Conservation (phyloP, 2,888 invertebrate genomes). For the Leptarthrus brevirostris region DNA sequence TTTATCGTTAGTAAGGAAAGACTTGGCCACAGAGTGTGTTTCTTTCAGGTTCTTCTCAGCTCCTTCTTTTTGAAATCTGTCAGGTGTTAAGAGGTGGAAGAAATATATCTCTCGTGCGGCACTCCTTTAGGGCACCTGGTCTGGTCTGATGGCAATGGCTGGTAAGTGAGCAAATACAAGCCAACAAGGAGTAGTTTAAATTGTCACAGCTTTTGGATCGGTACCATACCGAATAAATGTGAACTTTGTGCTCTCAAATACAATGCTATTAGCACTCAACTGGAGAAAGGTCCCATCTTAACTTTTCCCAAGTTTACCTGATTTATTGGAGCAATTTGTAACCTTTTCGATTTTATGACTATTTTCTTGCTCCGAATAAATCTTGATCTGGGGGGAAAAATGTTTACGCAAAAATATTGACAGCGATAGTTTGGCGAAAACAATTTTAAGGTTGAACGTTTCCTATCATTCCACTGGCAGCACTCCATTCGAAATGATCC, state of each 20-base stretch:
- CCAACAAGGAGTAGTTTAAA: constrained; percentile 32
- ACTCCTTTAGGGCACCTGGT: neutral
- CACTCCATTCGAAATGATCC: too few relatives aligned
- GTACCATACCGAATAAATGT: neutral
- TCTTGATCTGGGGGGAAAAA: neutral
- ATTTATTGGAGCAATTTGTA: constrained; percentile 45
- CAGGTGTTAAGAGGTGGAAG: constrained; percentile 39
- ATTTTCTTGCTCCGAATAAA: neutral
- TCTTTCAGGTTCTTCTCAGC: neutral
- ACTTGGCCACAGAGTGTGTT: constrained; percentile 19
- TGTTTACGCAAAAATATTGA: neutral
- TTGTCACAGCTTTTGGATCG: constrained; percentile 9
- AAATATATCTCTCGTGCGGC: constrained; percentile 10
- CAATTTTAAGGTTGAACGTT: too few relatives aligned
- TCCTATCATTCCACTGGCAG: neutral
- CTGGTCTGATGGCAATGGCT: neutral
- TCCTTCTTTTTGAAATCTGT: constrained; percentile 26
- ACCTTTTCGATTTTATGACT: neutral
- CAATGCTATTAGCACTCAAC: constrained; percentile 13
- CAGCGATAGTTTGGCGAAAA: neutral
- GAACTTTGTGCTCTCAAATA: constrained; percentile 11
- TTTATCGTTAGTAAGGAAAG: constrained; percentile 18
- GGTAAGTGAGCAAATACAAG: neutral
- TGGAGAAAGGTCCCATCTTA: neutral
- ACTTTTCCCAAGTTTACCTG: constrained; percentile 21